Evolutionary conservation across 1,140 invertebrate genomes (phyloP), one percentile per base, ranked within the genome.

Genomic region (Solen grandis): DNA sequence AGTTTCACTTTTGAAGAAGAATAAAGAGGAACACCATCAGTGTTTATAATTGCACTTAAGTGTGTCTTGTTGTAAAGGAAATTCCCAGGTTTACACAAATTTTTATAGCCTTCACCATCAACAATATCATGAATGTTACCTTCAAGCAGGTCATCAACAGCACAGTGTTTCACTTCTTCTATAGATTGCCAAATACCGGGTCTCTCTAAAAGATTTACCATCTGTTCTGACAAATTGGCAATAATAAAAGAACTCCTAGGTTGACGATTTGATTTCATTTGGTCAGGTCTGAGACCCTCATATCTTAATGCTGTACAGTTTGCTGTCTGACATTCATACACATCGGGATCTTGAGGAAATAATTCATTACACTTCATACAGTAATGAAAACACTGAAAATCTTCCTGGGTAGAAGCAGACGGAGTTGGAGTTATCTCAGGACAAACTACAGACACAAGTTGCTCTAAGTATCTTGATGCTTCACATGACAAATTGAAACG

Each of bases 21-120:
- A 60, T 78, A 82, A n/a, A 82, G 52, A n/a, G 54, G 54, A 29
- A 86, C 57, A 16, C 83, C 76, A 83, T 84, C 80, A 41, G 85
- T 86, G n/a, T 83, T 83, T 14, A 86, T 55, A 16, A 81, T 55
- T 50, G 62, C 79, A 50, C 66, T 77, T 10, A 79, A 38, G 31
- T 66, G 46, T 19, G 52, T 10, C 19, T 14, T 25, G 29, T 52
- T 46, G 8, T 35, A 0, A 16, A 55, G 22, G 31, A 69, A 38
- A 57, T 50, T 69, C 1, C 54, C 54, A n/a, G 29, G 46, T 68
- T 73, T 50, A n/a, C 54, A 62, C 22, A 60, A 35, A 31, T 83
- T 41, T 55, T 62, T 38, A 46, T 84, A 81, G 14, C 19, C 46
- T 22, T 65, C 33, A 25, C 81, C 84, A 77, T 82, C 66, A 74